Evolutionary conservation across 2,888 invertebrate species (phyloP), one percentile per base, ranked within the genome.

Genomic region (Sepioteuthis lessoniana): DNA sequence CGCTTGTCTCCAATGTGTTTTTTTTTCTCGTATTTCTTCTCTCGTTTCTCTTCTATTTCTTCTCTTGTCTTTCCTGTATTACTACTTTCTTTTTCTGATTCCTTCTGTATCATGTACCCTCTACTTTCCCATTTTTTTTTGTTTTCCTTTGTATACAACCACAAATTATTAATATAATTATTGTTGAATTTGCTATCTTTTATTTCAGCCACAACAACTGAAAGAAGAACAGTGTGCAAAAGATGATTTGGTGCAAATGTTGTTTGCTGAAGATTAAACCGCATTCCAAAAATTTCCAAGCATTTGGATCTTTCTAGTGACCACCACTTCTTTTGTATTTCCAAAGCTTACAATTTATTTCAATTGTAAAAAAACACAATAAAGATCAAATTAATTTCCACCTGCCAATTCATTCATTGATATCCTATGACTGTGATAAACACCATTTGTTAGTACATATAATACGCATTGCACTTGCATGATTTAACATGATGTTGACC

Each of bases 171-270:
- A 76, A 1, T 76, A 25, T 5, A 2, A 50, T 50, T 19, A 50
- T 50, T 21, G 10, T 50, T 16, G 31, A 31, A 31, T 31, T 91
- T 90, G n/a, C n/a, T 93, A 91, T 93, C 94, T 90, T 94, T 19
- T 95, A 25, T 95, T 95, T 91, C 95, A 97, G 16, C 98, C 98
- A 0, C 98, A 98, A 96, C 98, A 98, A 94, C 97, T 99, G 55
- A 98, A 98, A 97, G 99, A 98, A 55, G 98, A 98, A 93, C 98
- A 98, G 95, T 98, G 98, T 96, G 98, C 98, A 94, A 98, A 98
- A 95, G 97, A 98, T 76, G 98, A 98, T 37, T 97, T 98, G 16
- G 98, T 99, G 2, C 98, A 98, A 96, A 98, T 99, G 98, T 97
- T 99, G 95, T 98, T 99, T 96, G 98, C 98, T 95, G 98, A 98